Percentiles rank a stretch among this genome's conserved stretches.
phyloP scores from a whole-genome alignment of 2,113 vertebrate genomes.

The Ceyx melanurus region DNA sequence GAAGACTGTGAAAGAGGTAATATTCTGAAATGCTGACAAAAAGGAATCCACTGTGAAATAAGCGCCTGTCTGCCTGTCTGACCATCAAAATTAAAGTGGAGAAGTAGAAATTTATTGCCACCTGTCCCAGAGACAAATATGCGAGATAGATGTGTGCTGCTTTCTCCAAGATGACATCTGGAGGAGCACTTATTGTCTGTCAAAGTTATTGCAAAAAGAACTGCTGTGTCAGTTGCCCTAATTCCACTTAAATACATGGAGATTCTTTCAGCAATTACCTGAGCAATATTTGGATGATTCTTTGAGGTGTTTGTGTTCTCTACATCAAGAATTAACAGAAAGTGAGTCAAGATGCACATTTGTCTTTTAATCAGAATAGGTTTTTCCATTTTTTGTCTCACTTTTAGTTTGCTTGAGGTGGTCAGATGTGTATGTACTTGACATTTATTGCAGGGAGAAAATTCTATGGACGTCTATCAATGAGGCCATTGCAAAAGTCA shows the following conservation, averaged over 20 bases:
- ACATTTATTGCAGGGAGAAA: not conserved
- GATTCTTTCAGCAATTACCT: not conserved
- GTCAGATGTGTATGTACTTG: not conserved
- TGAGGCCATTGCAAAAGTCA: not conserved
- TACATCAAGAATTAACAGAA: not conserved
- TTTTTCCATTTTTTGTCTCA: not conserved
- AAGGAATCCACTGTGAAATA: constrained; percentile 65
- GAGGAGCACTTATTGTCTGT: constrained; percentile 47
- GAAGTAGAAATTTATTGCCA: constrained; percentile 66
- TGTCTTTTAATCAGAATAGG: not conserved
- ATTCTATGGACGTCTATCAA: not conserved
- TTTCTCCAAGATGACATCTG: constrained; percentile 48
- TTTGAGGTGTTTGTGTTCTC: not conserved
- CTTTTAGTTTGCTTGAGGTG: constrained; percentile 1
- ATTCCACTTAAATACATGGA: not conserved
- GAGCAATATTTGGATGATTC: not conserved
- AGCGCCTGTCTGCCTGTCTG: constrained; percentile 55
- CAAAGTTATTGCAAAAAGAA: constrained; percentile 9
- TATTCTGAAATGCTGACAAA: constrained; percentile 62
- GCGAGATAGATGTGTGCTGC: constrained; percentile 33
- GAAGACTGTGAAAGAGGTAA: constrained; percentile 35
- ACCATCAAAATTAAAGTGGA: constrained; percentile 68
- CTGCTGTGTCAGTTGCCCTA: not conserved
- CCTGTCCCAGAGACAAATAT: constrained; percentile 60
- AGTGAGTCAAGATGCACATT: not conserved